Percentiles rank a stretch among this genome's conserved stretches.
Evolutionary conservation across 2,888 invertebrate species (phyloP).

Genomic region (Lasioglossum pauxillum): DNA sequence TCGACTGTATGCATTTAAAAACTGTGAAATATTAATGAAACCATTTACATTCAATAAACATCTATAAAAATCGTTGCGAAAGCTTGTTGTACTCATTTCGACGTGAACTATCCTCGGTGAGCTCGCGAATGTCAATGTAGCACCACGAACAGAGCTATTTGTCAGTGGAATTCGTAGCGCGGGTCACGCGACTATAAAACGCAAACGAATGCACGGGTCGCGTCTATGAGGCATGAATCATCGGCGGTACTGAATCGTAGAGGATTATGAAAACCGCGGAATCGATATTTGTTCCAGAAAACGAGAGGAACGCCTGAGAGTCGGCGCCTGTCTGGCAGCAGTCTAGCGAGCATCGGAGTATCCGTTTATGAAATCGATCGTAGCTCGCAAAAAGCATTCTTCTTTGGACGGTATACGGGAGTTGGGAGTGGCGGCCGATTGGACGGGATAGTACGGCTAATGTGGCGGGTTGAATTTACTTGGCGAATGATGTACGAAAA

Average conservation of each 20-base stretch:
- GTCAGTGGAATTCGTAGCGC: slow-evolving; percentile 6
- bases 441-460: not conserved
- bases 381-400: slow-evolving; percentile 53
- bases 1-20: not conserved
- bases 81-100: not conserved
- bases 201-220: slow-evolving; percentile 25
- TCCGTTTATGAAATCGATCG: slow-evolving; percentile 64
- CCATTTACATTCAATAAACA: slow-evolving; percentile 35
- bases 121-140: not conserved
- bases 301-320: slow-evolving; percentile 49
- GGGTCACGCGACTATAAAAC: slow-evolving; percentile 45
- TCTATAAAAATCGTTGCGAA: slow-evolving; percentile 28
- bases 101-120: not conserved
- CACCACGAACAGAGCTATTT: slow-evolving; percentile 33
- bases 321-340: slow-evolving; percentile 67
- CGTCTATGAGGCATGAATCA: slow-evolving; percentile 50
- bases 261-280: slow-evolving; percentile 53
- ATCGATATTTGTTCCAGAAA: slow-evolving; percentile 73
- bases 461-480: not conserved
- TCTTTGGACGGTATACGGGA: slow-evolving; percentile 27
- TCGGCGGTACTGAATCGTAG: slow-evolving; percentile 40
- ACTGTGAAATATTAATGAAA: slow-evolving; percentile 26
- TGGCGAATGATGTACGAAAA: not conserved
- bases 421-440: slow-evolving; percentile 58
- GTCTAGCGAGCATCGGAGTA: slow-evolving; percentile 48